Base-by-base conservation (phyloP, 2,888 invertebrate genomes). In the Ophion obscuratus region DNA sequence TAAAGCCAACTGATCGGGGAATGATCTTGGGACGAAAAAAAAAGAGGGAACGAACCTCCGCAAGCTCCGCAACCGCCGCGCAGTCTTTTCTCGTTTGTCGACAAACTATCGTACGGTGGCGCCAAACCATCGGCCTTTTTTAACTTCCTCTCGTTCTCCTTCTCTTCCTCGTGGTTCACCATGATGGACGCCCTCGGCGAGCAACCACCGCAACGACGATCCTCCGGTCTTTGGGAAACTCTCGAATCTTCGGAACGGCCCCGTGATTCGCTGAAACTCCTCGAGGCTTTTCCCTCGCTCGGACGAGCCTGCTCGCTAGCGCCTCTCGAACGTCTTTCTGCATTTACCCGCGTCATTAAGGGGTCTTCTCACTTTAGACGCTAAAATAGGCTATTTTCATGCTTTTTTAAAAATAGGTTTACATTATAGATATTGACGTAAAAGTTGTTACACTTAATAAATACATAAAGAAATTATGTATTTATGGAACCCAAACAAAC, bases 11-110 rank as follows among this genome's bases (percentile, higher is more conserved):
- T 40, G 36, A 20, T 14, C 31, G 7, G 4, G 20, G 9, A 17
- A 76, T 47, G 11, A 47, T 59, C 62, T 53, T 74, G 74, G 73
- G 70, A 70, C 70, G 75, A 66, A 86, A 79, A 81, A 78, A 40
- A 27, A 67, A 27, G 14, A 31, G 57, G 47, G 10, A 53, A 79
- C 61, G 61, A 87, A 73, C 82, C 80, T 86, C 85, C 83, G 81
- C 87, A 85, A 64, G 80, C 81, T 61, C 88, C 87, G 76, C 86
- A 85, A 80, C 83, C 87, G 17, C 81, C 76, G 9, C 79, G 80
- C 27, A 64, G 31, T 79, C 86, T 86, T 59, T 74, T 75, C 59
- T 75, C 76, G 10, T 36, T 20, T 17, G 64, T 74, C 53, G 78
- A 27, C 20, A 47, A 66, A 75, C 70, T 53, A 44, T 78, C 77